phyloP scores from a whole-genome alignment of 2,113 vertebrate species.

The Rhinogobius similis region DNA sequence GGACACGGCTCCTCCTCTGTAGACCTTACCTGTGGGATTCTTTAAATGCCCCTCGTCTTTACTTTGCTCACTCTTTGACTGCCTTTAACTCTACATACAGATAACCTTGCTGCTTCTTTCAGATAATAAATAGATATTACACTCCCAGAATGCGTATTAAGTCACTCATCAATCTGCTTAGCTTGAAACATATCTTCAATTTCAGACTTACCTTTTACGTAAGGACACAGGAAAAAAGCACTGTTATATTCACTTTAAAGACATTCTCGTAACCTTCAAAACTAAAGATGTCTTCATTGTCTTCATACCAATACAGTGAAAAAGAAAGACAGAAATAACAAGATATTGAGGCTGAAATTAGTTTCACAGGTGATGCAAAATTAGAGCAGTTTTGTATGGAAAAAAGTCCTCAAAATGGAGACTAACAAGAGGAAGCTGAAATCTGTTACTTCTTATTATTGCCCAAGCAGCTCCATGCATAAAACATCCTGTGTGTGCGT shows the following conservation, averaged over 20 bases:
- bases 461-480: too few species aligned
- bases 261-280: neutral
- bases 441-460: too few species aligned
- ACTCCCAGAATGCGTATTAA: neutral
- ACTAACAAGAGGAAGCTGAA: too few species aligned
- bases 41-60: slow-evolving; percentile 1
- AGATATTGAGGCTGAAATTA: too few species aligned
- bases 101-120: neutral
- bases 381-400: too few species aligned
- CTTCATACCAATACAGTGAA: neutral
- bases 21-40: neutral
- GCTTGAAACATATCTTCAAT: neutral
- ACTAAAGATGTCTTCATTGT: neutral
- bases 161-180: neutral
- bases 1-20: slow-evolving; percentile 1
- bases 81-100: neutral
- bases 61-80: neutral
- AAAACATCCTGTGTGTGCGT: too few species aligned
- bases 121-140: slow-evolving; percentile 1
- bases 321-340: too few species aligned
- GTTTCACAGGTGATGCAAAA: too few species aligned
- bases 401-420: too few species aligned
- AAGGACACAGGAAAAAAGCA: neutral
- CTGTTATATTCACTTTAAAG: slow-evolving; percentile 5
- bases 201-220: slow-evolving; percentile 3